Base-by-base conservation (phyloP, 2,888 invertebrate genomes). In the Monopis laevigella region DNA sequence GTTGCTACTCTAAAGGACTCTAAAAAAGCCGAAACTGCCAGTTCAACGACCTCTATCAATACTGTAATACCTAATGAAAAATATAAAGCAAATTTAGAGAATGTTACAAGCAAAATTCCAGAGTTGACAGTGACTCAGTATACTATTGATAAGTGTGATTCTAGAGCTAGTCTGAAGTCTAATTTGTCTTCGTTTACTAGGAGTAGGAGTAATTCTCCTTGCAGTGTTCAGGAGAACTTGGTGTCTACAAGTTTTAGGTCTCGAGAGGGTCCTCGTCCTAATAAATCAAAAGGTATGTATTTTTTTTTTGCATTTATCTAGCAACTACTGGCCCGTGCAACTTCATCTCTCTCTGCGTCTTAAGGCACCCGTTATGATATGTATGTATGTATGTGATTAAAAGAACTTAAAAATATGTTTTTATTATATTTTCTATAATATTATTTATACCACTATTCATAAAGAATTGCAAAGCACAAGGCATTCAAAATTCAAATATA, bases 141-240 rank as follows among this genome's bases (percentile, higher is more conserved):
- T n/a, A n/a, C n/a, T n/a, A n/a, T n/a, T n/a, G 17, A 32, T 8
- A 32, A 32, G 13, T 8, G 7, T 3, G 32, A 32, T 14, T 14
- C 7, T 5, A 19, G 18, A 21, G 2, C 11, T 11, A 36, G 36
- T 13, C 21, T 12, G 3, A 36, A 36, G n/a, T 36, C 11, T 4
- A 17, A 19, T 10, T 12, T 7, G n/a, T 21, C 36, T 36, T 11
- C 12, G 12, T 36, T 2, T 4, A 2, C 36, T n/a, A 39, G 66
- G 45, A 70, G 60, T 43, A 74, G 64, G 50, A 78, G 66, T 45
- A 68, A 59, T 2, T 69, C 74, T 0, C 74, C 77, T 11, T 46
- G 70, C 13, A 74, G 68, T 43, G 70, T 78, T 1, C 66, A 73
- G 19, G 78, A 80, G 43, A 73, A 71, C 40, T 57, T 49, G 42